phyloP scores from a whole-genome alignment of 2,888 invertebrate species.

The Clivina fossor region DNA sequence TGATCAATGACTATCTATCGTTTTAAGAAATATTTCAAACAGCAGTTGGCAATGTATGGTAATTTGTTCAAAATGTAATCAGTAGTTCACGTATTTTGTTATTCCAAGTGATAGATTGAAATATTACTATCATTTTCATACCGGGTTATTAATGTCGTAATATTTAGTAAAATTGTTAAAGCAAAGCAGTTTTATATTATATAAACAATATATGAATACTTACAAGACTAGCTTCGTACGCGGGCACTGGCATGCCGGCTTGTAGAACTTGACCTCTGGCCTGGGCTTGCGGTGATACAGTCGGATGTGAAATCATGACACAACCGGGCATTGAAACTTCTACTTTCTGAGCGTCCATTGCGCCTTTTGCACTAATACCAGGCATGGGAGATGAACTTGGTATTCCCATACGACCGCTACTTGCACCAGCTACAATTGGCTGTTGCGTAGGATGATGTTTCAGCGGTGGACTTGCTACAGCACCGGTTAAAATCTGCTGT shows the following conservation, averaged over 20 bases:
- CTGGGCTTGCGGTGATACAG: conserved; percentile 55
- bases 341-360: conserved; percentile 59
- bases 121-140: too few species aligned
- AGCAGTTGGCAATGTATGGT: too few species aligned
- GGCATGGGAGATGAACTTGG: conserved; percentile 64
- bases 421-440: conserved; percentile 55
- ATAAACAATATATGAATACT: conserved; percentile 51
- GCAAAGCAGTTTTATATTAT: conserved; percentile 18
- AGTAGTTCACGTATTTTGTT: too few species aligned
- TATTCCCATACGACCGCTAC: conserved; percentile 57
- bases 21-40: too few species aligned
- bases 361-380: conserved; percentile 51
- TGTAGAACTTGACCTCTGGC: conserved; percentile 58
- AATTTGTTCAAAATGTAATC: too few species aligned
- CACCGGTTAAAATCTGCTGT: conserved; percentile 55
- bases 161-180: conserved; percentile 14
- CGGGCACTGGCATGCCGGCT: conserved; percentile 60
- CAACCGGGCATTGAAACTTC: conserved; percentile 59
- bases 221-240: conserved; percentile 72
- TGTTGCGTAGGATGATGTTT: conserved; percentile 54
- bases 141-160: too few species aligned
- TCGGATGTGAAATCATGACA: conserved; percentile 55
- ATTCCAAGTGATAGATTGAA: too few species aligned
- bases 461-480: conserved; percentile 61
- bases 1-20: too few species aligned